Conservation (phyloP, 2,113 vertebrate species). For the Aptenodytes patagonicus region DNA sequence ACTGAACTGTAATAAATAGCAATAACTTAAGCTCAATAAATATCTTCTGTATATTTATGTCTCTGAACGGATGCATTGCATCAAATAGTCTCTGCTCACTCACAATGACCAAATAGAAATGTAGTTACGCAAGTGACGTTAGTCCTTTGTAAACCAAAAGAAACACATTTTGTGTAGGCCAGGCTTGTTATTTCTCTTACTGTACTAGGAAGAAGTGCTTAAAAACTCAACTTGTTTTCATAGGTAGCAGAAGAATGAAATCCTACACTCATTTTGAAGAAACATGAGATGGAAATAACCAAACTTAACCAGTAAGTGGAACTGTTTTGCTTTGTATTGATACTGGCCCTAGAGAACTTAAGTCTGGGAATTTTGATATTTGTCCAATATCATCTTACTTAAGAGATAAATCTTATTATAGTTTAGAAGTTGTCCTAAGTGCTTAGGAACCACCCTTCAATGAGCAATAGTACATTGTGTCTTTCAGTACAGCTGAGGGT, state of each 20-base stretch:
- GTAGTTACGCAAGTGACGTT: constrained; percentile 71
- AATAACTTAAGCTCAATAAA: constrained; percentile 99
- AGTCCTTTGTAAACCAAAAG: constrained; percentile 79
- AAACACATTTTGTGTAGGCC: background rate
- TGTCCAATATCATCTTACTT: background rate
- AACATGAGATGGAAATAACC: background rate
- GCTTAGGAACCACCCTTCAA: background rate
- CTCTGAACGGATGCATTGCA: constrained; percentile 88
- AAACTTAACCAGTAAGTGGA: background rate
- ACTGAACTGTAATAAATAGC: constrained; percentile 97
- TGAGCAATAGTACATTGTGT: background rate
- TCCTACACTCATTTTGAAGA: background rate
- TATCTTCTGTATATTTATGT: constrained; percentile 88
- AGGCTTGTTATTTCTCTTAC: constrained; percentile 20
- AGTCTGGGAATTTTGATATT: background rate
- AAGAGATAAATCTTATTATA: background rate
- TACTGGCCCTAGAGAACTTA: background rate
- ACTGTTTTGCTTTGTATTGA: background rate
- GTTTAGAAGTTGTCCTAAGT: constrained; percentile 4
- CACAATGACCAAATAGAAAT: constrained; percentile 75
- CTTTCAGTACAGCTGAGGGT: background rate
- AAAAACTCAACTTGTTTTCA: constrained; percentile 67
- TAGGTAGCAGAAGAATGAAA: constrained; percentile 10
- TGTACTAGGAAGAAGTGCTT: constrained; percentile 63
- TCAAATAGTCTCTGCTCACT: constrained; percentile 80